These are phyloP conservation scores for Butorides virescens DNA, from an alignment of 2,113 vertebrate genomes.

Conservation along the genomic window DNA sequence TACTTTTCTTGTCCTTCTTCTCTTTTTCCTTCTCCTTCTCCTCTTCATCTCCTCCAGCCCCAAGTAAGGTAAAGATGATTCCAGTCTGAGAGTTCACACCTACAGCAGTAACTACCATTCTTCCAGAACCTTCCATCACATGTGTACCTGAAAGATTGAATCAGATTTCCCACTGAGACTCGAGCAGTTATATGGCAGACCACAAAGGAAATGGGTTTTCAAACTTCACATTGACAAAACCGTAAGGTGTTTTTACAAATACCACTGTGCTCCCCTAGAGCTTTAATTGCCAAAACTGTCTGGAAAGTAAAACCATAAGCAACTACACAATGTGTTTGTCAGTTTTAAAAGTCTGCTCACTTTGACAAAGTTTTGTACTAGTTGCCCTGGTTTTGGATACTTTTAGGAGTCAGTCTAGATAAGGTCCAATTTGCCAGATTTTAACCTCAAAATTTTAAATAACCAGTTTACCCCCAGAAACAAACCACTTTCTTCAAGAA, in stretches of 20 bases:
- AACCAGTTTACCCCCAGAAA: neutral
- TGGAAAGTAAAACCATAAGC: neutral
- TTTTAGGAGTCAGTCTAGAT: neutral
- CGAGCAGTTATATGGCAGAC: neutral
- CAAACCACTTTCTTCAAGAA: neutral
- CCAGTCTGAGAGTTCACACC: conserved; percentile 98
- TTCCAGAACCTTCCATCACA: conserved; percentile 99
- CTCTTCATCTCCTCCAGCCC: conserved; percentile 81
- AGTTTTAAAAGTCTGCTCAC: neutral
- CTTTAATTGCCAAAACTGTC: neutral
- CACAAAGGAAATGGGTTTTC: neutral
- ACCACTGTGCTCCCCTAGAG: neutral
- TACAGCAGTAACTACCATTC: conserved; percentile 97
- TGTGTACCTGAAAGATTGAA: conserved; percentile 86
- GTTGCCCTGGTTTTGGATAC: neutral
- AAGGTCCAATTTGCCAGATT: neutral
- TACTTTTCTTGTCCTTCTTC: conserved; percentile 96
- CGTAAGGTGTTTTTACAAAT: fast-evolving
- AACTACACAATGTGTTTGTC: neutral
- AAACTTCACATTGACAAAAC: fast-evolving
- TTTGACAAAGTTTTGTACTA: neutral
- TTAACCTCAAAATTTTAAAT: neutral
- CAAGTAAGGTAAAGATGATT: conserved; percentile 98
- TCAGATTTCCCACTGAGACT: neutral
- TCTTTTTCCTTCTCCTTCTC: conserved; percentile 94